These are phyloP conservation scores for Neogobius melanostomus DNA, from an alignment of 2,113 vertebrate genomes.

Conservation along the genomic window DNA sequence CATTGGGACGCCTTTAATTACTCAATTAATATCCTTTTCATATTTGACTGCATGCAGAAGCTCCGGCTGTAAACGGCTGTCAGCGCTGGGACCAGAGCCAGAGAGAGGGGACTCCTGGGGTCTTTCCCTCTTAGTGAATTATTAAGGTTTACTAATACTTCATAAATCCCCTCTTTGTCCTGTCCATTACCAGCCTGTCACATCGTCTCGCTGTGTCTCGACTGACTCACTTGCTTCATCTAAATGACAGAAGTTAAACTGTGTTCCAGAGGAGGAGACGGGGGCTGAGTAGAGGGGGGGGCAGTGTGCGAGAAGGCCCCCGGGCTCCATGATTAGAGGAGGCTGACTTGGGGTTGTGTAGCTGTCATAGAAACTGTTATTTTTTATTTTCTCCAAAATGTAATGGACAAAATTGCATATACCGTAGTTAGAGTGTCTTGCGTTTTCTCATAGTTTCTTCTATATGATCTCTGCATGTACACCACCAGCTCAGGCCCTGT, in stretches of 20 bases:
- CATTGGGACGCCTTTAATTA: not conserved
- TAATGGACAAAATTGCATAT: not conserved
- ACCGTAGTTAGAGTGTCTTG: conserved; percentile 18
- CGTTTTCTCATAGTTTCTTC: conserved; percentile 26
- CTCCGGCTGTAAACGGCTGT: conserved; percentile 20
- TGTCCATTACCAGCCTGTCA: conserved; percentile 81
- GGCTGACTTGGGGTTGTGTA: conserved; percentile 38
- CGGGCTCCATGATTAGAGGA: conserved; percentile 58
- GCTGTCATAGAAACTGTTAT: conserved; percentile 4
- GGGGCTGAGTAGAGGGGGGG: conserved; percentile 38
- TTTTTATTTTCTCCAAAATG: conserved; percentile 17
- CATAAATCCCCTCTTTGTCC: conserved; percentile 78
- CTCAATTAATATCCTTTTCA: conserved; percentile 10
- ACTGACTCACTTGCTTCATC: conserved; percentile 72
- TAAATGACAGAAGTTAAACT: conserved; percentile 81
- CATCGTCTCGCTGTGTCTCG: conserved; percentile 63
- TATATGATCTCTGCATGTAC: conserved; percentile 47
- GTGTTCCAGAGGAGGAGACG: conserved; percentile 69
- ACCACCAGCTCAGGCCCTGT: conserved; percentile 58
- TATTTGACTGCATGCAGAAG: conserved; percentile 1
- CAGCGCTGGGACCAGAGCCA: conserved; percentile 27
- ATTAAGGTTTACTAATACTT: conserved; percentile 83
- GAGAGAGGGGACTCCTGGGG: conserved; percentile 54
- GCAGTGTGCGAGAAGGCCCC: conserved; percentile 64
- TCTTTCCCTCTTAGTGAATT: conserved; percentile 74